A percentile compares a stretch with the other conserved stretches of the same genome.
Evolutionary conservation across 2,888 invertebrate genomes (phyloP).

Genomic region (Caenorhabditis sp.): DNA sequence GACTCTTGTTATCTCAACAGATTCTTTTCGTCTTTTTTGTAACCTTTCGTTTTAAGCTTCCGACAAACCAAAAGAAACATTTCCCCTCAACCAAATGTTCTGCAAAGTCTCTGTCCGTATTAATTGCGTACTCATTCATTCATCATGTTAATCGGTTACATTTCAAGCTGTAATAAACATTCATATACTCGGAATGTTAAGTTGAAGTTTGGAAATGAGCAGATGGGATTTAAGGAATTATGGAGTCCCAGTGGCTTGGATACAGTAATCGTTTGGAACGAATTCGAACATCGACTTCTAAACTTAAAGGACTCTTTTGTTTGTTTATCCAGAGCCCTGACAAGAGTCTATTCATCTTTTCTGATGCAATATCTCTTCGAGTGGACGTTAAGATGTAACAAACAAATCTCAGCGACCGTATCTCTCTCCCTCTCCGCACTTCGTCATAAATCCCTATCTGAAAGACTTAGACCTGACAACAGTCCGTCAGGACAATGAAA

Average conservation of each 20-base stretch:
- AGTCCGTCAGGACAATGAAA: background rate
- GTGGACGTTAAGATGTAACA: no score
- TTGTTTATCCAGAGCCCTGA: no score
- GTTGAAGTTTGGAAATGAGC: no score
- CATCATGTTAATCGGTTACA: conserved; percentile 14
- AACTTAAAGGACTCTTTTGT: no score
- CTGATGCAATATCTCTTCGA: no score
- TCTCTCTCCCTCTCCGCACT: background rate
- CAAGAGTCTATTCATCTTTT: no score
- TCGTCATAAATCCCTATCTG: background rate
- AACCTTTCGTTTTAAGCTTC: conserved; percentile 23
- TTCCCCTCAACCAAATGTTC: conserved; percentile 12
- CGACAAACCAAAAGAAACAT: conserved; percentile 9
- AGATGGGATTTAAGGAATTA: no score
- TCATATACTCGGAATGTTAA: no score
- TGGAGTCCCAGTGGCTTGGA: no score
- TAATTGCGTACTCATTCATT: background rate
- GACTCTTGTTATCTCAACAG: conserved; percentile 15
- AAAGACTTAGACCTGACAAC: no score
- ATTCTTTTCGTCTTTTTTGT: conserved; percentile 8
- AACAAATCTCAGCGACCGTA: background rate
- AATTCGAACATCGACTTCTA: no score
- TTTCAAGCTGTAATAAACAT: conserved; percentile 20
- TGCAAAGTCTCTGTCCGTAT: background rate
- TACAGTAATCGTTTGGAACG: no score